A percentile compares a stretch with the other conserved stretches of the same genome.
phyloP scores from a whole-genome alignment of 2,888 invertebrate genomes.

The Acanthosepion lycidas region DNA sequence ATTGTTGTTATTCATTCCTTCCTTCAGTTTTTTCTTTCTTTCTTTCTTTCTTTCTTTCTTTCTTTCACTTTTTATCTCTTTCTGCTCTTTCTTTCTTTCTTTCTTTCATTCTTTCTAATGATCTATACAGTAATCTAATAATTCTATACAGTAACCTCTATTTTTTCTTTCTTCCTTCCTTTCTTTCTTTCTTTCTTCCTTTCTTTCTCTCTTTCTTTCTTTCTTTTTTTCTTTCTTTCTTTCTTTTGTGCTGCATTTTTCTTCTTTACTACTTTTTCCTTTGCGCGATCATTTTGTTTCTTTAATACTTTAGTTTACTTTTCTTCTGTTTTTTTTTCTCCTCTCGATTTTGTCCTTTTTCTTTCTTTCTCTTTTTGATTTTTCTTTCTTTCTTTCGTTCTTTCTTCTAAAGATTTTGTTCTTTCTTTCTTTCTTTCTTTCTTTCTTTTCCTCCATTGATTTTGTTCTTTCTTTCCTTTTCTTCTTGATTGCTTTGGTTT shows the following conservation, averaged over 20 bases:
- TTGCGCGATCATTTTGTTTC: background rate
- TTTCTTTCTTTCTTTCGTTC: background rate
- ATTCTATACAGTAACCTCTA: too few relatives aligned
- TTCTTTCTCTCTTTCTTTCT: too few relatives aligned
- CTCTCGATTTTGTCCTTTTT: background rate
- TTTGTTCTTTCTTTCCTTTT: too few relatives aligned
- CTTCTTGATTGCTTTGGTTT: too few relatives aligned
- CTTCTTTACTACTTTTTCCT: background rate
- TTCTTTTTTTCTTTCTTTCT: too few relatives aligned
- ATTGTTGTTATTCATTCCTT: too few relatives aligned
- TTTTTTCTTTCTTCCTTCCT: too few relatives aligned
- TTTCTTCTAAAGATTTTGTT: background rate
- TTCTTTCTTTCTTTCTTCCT: too few relatives aligned
- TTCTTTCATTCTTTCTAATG: too few relatives aligned
- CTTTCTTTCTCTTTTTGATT: background rate
- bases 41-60: background rate
- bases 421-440: background rate
- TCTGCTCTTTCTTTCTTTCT: too few relatives aligned
- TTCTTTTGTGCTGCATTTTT: background rate
- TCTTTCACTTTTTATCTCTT: background rate
- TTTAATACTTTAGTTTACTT: background rate
- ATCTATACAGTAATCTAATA: too few relatives aligned
- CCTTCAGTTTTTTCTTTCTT: background rate
- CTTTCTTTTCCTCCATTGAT: background rate
- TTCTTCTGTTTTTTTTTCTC: background rate